phyloP scores from a whole-genome alignment of 2,888 invertebrate species.

The Tenodera sinensis region DNA sequence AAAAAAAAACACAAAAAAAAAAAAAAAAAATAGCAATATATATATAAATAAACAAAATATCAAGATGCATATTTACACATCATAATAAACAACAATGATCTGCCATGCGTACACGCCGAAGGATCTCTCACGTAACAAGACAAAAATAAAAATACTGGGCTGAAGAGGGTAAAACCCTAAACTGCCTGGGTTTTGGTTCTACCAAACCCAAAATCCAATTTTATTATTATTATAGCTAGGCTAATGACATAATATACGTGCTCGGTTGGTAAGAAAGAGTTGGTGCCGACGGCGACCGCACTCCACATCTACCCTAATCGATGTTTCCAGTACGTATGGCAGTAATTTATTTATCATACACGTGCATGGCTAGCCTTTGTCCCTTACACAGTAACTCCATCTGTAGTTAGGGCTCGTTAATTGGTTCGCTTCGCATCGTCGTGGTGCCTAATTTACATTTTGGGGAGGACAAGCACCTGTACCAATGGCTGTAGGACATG shows the following conservation, averaged over 20 bases:
- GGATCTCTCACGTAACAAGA: no score
- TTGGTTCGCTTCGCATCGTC: background rate
- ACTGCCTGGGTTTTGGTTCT: no score
- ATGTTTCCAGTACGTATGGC: background rate
- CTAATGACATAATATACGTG: background rate
- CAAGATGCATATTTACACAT: no score
- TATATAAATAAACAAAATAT: no score
- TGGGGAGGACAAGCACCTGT: background rate
- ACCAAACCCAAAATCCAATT: no score
- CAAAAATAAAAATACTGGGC: no score
- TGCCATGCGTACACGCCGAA: no score
- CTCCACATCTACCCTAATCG: background rate
- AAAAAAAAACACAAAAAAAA: no score
- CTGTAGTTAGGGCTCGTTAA: background rate
- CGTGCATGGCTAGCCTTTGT: background rate
- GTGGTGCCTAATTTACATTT: background rate
- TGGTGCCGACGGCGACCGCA: background rate
- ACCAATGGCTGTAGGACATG: background rate
- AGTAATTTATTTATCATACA: background rate
- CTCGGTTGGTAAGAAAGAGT: background rate
- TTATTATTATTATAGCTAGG: no score
- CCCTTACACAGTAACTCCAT: background rate
- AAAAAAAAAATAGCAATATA: no score
- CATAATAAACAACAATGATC: no score
- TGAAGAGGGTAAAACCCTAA: no score